Evolutionary conservation across 2,888 invertebrate genomes (phyloP).

Genomic region (Furcula furcula): DNA sequence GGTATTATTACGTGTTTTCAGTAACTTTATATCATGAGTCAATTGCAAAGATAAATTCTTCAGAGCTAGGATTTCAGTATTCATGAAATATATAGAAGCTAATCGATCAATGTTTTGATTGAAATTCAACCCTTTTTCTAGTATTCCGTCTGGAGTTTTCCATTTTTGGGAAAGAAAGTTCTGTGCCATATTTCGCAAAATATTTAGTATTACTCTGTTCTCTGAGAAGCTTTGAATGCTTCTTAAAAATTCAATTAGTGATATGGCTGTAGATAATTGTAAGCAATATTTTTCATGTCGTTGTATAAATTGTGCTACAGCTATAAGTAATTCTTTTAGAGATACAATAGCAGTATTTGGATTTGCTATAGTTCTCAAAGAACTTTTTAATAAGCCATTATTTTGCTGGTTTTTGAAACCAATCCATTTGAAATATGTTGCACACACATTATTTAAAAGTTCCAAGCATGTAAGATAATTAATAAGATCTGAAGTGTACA

Average conservation of each 20-base stretch:
- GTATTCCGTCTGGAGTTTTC: conserved; percentile 83
- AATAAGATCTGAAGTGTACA: conserved; percentile 44
- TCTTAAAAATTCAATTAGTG: conserved; percentile 77
- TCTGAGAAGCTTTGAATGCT: conserved; percentile 68
- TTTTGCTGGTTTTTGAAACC: conserved; percentile 79
- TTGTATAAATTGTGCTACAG: conserved; percentile 61
- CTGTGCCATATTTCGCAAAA: conserved; percentile 63
- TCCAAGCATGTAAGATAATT: conserved; percentile 73
- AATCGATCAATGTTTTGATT: conserved; percentile 85
- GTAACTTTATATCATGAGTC: conserved; percentile 77
- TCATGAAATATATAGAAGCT: conserved; percentile 83
- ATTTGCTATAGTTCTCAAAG: conserved; percentile 60
- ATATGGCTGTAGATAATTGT: conserved; percentile 78
- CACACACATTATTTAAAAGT: conserved; percentile 78
- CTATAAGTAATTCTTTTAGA: conserved; percentile 56
- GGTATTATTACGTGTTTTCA: conserved; percentile 81
- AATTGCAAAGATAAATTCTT: conserved; percentile 79
- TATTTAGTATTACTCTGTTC: conserved; percentile 58
- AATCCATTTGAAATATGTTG: conserved; percentile 84
- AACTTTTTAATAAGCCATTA: conserved; percentile 54
- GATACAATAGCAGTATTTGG: conserved; percentile 41
- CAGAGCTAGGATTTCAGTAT: conserved; percentile 81
- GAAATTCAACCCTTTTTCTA: conserved; percentile 84
- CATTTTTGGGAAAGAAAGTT: conserved; percentile 84
- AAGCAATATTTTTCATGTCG: conserved; percentile 76